Evolutionary conservation across 2,888 invertebrate species (phyloP).

Genomic region (Pantelozetes paolii): DNA sequence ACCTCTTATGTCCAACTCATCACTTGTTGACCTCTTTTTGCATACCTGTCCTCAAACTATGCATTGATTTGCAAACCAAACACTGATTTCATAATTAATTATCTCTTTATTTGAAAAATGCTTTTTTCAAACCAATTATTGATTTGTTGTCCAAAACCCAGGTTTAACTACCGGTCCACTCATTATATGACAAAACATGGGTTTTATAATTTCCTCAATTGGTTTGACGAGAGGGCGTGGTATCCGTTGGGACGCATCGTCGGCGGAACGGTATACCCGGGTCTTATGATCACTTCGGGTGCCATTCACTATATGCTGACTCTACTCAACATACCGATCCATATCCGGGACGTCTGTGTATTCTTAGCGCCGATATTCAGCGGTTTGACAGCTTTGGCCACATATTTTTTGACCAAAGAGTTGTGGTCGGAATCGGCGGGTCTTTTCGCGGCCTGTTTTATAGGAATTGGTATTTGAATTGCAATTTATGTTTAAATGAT

Average conservation of each 20-base stretch:
- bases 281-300: constrained; percentile 98
- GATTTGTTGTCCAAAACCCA: too few relatives aligned
- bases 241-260: constrained; percentile 98
- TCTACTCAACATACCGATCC: constrained; percentile 88
- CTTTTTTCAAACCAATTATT: too few relatives aligned
- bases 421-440: constrained; percentile 95
- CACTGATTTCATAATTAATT: too few relatives aligned
- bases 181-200: constrained; percentile 99
- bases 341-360: constrained; percentile 97
- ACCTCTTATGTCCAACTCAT: constrained; percentile 5
- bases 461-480: constrained; percentile 67
- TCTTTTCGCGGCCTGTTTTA: constrained; percentile 96
- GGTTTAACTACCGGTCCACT: constrained; percentile 98
- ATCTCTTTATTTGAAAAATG: too few relatives aligned
- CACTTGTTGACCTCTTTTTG: too few relatives aligned
- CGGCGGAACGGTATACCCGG: constrained; percentile 96
- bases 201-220: constrained; percentile 98
- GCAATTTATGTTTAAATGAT: not conserved
- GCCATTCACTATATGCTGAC: constrained; percentile 90
- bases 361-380: constrained; percentile 97
- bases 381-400: constrained; percentile 94
- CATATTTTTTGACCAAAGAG: constrained; percentile 94
- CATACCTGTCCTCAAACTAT: too few relatives aligned
- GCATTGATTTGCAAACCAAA: too few relatives aligned
- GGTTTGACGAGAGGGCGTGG: constrained; percentile 99